phyloP scores from a whole-genome alignment of 2,113 vertebrate genomes.

The Piliocolobus tephrosceles region DNA sequence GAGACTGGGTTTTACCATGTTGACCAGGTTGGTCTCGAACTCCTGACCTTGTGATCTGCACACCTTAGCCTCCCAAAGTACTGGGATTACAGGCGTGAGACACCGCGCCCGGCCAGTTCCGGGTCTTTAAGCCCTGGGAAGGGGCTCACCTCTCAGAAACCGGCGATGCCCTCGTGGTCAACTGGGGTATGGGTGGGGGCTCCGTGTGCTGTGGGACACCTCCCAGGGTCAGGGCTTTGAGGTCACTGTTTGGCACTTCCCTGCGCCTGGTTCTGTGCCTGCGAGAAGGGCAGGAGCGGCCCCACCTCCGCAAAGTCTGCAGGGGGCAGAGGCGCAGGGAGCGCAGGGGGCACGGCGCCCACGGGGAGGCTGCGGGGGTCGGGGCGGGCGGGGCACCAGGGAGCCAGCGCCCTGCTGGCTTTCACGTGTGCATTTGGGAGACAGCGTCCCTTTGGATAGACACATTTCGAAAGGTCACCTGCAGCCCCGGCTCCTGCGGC shows the following conservation, averaged over 20 bases:
- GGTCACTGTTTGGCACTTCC: not conserved
- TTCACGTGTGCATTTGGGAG: not conserved
- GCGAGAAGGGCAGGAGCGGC: too few relatives aligned
- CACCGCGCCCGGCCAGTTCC: too few relatives aligned
- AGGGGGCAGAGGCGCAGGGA: too few relatives aligned
- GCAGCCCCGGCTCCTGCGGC: not conserved
- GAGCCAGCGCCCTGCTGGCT: not conserved
- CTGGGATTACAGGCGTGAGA: too few relatives aligned
- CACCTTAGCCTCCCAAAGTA: too few relatives aligned
- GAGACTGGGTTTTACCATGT: too few relatives aligned
- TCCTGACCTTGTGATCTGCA: too few relatives aligned
- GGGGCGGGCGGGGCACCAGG: not conserved
- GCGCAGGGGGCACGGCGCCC: rapidly evolving
- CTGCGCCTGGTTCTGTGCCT: too few relatives aligned
- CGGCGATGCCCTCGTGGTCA: too few relatives aligned
- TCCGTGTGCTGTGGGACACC: not conserved
- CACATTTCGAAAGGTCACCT: not conserved
- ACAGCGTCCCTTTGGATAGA: not conserved
- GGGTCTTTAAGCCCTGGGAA: not conserved
- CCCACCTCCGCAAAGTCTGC: not conserved
- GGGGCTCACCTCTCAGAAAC: not conserved
- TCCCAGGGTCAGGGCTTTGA: not conserved
- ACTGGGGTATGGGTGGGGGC: too few relatives aligned
- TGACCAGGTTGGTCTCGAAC: too few relatives aligned
- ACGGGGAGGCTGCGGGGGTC: not conserved